These are phyloP conservation scores for Gorsachius goisagi DNA, from an alignment of 2,113 vertebrate genomes.

Conservation along the genomic window DNA sequence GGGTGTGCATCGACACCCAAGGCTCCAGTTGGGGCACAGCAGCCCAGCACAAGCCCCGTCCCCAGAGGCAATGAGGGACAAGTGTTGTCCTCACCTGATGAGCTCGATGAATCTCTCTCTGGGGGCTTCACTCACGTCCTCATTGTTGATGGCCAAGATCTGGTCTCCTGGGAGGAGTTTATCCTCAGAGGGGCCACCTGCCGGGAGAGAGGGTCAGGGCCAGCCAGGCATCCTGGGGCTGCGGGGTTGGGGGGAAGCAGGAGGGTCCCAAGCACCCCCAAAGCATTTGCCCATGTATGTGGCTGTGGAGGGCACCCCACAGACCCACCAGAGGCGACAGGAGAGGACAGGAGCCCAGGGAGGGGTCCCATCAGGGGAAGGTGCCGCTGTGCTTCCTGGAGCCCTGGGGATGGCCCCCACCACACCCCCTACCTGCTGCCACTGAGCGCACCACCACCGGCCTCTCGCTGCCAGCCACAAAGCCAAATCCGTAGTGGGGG, in stretches of 20 bases:
- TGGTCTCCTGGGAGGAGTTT: conserved; percentile 95
- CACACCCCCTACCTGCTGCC: conserved; percentile 82
- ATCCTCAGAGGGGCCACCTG: conserved; percentile 94
- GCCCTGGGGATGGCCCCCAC: neutral
- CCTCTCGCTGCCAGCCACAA: conserved; percentile 91
- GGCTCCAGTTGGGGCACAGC: neutral
- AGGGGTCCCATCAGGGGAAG: neutral
- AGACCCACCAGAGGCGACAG: neutral
- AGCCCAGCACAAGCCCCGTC: neutral
- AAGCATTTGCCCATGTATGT: fast-evolving
- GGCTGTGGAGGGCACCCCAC: neutral
- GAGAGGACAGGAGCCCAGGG: neutral
- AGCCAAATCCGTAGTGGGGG: conserved; percentile 90
- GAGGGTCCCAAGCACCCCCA: neutral
- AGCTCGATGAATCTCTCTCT: conserved; percentile 97
- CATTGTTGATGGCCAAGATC: conserved; percentile 94
- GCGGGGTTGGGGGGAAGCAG: neutral
- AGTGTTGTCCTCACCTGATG: conserved; percentile 83
- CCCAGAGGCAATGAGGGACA: neutral
- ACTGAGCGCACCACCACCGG: conserved; percentile 94
- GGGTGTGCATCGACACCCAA: neutral
- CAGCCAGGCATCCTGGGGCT: neutral
- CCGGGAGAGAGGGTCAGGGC: conserved; percentile 51
- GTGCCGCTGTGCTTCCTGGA: neutral
- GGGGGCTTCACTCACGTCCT: conserved; percentile 92